Evolutionary conservation across 2,113 vertebrate species (phyloP), one percentile per base, ranked within the genome.

Genomic region (Hippoglossus stenolepis): DNA sequence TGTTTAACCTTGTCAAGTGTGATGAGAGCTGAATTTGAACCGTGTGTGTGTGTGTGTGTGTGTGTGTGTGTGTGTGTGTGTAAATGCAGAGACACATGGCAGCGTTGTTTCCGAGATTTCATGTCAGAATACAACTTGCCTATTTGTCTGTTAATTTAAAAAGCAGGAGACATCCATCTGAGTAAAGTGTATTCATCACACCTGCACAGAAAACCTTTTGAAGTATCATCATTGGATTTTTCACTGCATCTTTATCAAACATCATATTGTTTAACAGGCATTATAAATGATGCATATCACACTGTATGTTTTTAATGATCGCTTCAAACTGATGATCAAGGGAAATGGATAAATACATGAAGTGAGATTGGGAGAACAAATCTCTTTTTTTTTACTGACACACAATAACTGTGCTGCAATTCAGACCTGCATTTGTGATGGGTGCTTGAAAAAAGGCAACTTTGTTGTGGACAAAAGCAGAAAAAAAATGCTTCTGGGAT

Each of bases 401-500:
- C 60, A 3, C n/a, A 67, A 38, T 2, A 67, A 65, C 21, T 1
- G 18, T 62, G 56, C 65, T 60, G 70, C 51, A 77, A 64, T 78
- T 67, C 60, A 75, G 63, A 76, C 59, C 59, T 80, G 73, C 73
- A 68, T 75, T 35, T 13, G 64, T 77, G 66, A 70, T 47, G 57
- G 57, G 14, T 49, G 73, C 77, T 77, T 75, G 73, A 85, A 81
- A 83, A 79, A 83, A 63, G 74, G 51, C 40, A 75, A 79, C 84
- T 87, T 74, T 79, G 62, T 70, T 78, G 80, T 83, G 80, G 84
- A 80, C 68, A 83, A 84, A 82, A 26, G 58, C 49, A 65, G 43
- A 64, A 65, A 38, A 21, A 65, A 57, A 64, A 67, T 43, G 84
- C 89, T 91, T 84, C 77, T 79, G 73, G 90, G 90, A 91, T 86